Evolutionary conservation across 2,113 vertebrate genomes (phyloP).

Genomic region (Ornithorhynchus anatinus): DNA sequence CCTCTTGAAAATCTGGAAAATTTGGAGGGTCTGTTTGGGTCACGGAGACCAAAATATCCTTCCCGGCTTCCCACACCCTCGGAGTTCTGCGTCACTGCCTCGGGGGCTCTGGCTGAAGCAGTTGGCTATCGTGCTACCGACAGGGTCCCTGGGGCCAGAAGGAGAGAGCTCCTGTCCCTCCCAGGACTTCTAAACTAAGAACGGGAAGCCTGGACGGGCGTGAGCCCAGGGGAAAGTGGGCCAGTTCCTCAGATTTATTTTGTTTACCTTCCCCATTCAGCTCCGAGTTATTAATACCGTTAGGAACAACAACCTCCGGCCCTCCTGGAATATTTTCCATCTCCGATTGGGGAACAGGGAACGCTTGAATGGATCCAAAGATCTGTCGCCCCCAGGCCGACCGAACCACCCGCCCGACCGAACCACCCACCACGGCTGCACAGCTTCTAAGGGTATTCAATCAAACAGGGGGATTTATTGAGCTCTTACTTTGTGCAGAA

Average conservation of each 20-base stretch:
- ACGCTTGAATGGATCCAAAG: too few species aligned
- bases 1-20: neutral
- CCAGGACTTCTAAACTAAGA: neutral
- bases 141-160: neutral
- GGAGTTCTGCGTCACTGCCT: neutral
- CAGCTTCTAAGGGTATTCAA: too few species aligned
- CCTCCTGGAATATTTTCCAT: neutral
- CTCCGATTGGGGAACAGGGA: too few species aligned
- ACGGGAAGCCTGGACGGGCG: neutral
- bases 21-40: neutral
- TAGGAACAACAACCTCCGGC: neutral
- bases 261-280: neutral
- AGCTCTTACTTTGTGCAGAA: too few species aligned
- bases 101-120: neutral
- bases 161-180: neutral
- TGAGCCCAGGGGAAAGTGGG: neutral
- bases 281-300: neutral
- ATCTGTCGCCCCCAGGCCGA: neutral
- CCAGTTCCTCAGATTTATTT: neutral
- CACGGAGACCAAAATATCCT: neutral
- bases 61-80: neutral
- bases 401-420: neutral
- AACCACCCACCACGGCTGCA: too few species aligned
- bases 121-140: too few species aligned
- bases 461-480: too few species aligned